phyloP scores from a whole-genome alignment of 2,888 invertebrate genomes.

The Callyntrura guangdongensis region DNA sequence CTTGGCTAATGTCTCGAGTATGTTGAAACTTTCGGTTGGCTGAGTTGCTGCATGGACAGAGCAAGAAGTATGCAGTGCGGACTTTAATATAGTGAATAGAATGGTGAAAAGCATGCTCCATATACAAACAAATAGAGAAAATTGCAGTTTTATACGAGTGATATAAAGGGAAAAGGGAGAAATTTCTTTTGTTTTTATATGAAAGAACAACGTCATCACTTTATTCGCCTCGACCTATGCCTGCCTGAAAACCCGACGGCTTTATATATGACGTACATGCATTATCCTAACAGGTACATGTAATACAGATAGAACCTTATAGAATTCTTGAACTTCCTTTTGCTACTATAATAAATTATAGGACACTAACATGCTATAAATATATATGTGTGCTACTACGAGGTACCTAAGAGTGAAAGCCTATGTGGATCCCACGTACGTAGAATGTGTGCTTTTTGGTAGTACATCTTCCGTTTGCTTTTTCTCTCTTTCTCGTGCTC shows the following conservation, averaged over 20 bases:
- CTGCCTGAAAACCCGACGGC: too few relatives aligned
- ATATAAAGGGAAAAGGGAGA: background rate
- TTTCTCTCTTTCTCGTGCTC: conserved; percentile 35
- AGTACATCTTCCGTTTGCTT: conserved; percentile 7
- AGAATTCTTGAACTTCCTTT: conserved; percentile 33
- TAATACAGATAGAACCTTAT: background rate
- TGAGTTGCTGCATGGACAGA: background rate
- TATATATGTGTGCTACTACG: background rate
- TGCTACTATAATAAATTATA: background rate
- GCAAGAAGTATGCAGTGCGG: conserved; percentile 44
- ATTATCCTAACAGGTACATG: background rate
- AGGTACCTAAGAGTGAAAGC: background rate
- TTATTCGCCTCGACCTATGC: background rate
- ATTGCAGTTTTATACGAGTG: background rate
- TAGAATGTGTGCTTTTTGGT: background rate
- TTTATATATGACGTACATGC: background rate
- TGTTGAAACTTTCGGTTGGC: conserved; percentile 41
- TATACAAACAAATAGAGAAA: conserved; percentile 13
- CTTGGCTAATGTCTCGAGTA: conserved; percentile 15
- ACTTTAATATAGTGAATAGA: conserved; percentile 53
- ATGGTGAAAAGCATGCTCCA: conserved; percentile 16
- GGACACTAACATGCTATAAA: background rate
- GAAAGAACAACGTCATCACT: conserved; percentile 34
- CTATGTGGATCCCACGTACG: too few relatives aligned
- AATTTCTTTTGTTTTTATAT: conserved; percentile 12